Evolutionary conservation across 1,140 invertebrate genomes (phyloP), one percentile per base, ranked within the genome.

Genomic region (Drosophila mojavensis): DNA sequence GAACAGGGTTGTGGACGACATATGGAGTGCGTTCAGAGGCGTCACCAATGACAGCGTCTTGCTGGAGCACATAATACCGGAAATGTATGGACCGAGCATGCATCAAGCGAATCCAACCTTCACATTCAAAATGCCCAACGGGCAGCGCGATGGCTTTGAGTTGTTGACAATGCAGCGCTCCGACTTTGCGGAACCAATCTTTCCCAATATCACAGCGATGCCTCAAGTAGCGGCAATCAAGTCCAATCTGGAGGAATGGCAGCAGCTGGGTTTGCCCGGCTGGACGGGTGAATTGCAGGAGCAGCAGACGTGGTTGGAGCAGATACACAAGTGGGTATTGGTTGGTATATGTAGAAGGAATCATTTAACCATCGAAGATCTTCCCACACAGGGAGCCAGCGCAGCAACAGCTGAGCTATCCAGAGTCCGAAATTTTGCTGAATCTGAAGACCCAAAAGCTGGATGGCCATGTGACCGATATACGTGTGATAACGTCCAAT

Each of bases 81-180:
- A 91, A 86, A 90, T 91, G 83, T 92, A 92, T 62, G 80, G 78
- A 17, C 24, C 75, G 7, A 81, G 58, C 36, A 77, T 88, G 75
- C 28, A 28, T 10, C 71, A 69, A n/a, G 54, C 72, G 24, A 90
- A 92, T 91, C 79, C 73, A 30, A 73, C 39, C 9, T 90, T 92
- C 63, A 53, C 83, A 5, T 92, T 92, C 56, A 73, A 79, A 75
- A 81, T 92, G 73, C 91, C 91, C 59, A 30, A 0, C 33, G 28
- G 45, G 11, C 39, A 79, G 43, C 67, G 20, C 20, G 3, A 24
- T 2, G 20, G 20, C 20, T 24, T 24, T 24, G 20, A 24, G 20
- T 3, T 81, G 53, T 55, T 90, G 6, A 86, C 75, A 28, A 81
- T 91, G 79, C 64, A 76, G 6, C 76, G 89, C n/a, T 89, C 73